phyloP scores from a whole-genome alignment of 1,140 invertebrate genomes.

The Nilaparvata lugens region DNA sequence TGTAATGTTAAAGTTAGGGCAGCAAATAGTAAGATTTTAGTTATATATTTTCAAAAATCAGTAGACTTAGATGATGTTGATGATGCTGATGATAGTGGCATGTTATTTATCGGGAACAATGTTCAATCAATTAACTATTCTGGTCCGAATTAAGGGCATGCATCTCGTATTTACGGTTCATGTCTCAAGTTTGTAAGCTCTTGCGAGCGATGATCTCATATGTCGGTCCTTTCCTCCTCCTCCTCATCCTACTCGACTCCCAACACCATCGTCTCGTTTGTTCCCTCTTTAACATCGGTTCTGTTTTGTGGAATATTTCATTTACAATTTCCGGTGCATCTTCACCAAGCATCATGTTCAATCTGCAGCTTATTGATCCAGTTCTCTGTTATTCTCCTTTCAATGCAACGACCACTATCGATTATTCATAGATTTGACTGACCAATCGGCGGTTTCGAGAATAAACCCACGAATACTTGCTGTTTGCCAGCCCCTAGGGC shows the following conservation, averaged over 20 bases:
- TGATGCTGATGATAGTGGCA: conserved; percentile 1
- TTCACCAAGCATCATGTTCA: too few relatives aligned
- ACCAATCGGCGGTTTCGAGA: too few relatives aligned
- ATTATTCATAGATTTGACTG: too few relatives aligned
- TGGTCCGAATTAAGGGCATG: conserved; percentile 18
- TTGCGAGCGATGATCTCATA: conserved; percentile 15
- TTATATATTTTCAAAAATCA: conserved; percentile 9
- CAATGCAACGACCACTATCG: too few relatives aligned
- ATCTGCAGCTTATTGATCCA: too few relatives aligned
- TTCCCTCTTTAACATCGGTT: too few relatives aligned
- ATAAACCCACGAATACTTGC: too few relatives aligned
- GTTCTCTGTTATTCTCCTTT: too few relatives aligned
- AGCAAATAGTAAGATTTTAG: conserved; percentile 12
- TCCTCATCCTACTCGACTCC: not conserved
- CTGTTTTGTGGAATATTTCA: too few relatives aligned
- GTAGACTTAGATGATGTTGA: not conserved
- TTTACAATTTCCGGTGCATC: too few relatives aligned
- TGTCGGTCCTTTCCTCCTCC: not conserved
- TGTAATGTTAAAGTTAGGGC: not conserved
- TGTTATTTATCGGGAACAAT: conserved; percentile 3
- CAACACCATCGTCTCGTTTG: too few relatives aligned
- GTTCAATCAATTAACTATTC: not conserved
- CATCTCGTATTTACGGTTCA: conserved; percentile 3
- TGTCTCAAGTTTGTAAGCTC: conserved; percentile 16
- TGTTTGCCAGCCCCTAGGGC: too few relatives aligned